Base-by-base conservation (phyloP, 2,113 vertebrate species). In the Bujurquina vittata region DNA sequence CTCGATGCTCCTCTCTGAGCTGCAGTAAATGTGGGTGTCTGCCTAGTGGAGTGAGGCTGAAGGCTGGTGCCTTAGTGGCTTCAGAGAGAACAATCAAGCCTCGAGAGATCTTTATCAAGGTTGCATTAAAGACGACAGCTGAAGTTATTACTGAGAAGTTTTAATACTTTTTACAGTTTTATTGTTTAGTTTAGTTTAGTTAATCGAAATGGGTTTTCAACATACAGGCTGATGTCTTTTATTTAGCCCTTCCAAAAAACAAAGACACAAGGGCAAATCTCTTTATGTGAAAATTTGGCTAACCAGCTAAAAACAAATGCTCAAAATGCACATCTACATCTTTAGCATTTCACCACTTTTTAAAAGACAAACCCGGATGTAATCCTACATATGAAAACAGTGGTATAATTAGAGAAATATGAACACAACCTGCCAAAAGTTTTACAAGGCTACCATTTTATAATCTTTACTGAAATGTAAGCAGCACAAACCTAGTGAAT, bases 1-100 rank as follows among this genome's bases (percentile, higher is more conserved):
- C 86, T 86, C 20, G 3, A 58, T 81, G 84, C 79, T 80, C 81
- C 35, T 88, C 79, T 84, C 56, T 72, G 57, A 72, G 85, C 75
- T 83, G 65, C 22, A 58, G 67, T 35, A 81, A 85, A 73, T 20
- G 60, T 75, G 84, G 76, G 72, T 65, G 81, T 31, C 73, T 82
- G 86, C 75, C 77, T 82, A 59, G 22, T 58, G 60, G 57, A 76
- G 59, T 29, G 54, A 76, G 56, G 17, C 46, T 90, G 61, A 87
- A 86, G 81, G 43, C 58, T 77, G 3, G 1, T 65, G 33, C 59
- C 75, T 82, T 29, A 81, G 22, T 35, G 3, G 23, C 56, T 56
- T 80, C 46, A 54, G 35, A 89, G 67, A 61, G 11, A 23, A 78
- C n/a, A 67, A 67, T 72, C 15, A 29, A 77, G 83, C 12, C 56